Base-by-base conservation (phyloP, 2,888 invertebrate genomes). In the Thecophora atra region DNA sequence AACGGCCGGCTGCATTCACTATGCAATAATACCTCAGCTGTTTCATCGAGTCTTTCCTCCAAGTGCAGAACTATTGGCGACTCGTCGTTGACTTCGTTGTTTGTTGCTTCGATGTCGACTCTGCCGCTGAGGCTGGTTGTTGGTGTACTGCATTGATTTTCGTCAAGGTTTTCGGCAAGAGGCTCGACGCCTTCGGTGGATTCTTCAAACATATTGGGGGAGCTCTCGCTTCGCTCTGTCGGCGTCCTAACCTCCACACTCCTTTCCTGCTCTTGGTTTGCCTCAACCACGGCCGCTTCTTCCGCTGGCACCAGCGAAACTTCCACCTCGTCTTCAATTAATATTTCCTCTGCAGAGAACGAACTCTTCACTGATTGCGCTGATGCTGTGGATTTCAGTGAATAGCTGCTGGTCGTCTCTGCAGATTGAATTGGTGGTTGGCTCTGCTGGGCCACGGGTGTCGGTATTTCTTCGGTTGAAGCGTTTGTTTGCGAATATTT, bases 1-100 rank as follows among this genome's bases (percentile, higher is more conserved):
- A 83, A 85, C 78, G 82, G 89, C 85, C 85, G 89, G 82, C 86
- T 78, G 13, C 87, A 88, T 80, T 82, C 80, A 0, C 80, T 77
- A 5, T 83, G 79, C 7, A 85, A 85, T 6, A 81, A 63, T 21
- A 75, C 73, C 54, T 81, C 77, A 8, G 82, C 79, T 0, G 83
- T 81, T 1, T 69, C 65, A 19, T 82, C 82, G 51, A 82, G 56
- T 67, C 81, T 81, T 1, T 77, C 74, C 26, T 74, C 74, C 6
- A 76, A 8, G 28, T 76, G 70, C 28, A 77, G 21, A 24, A 65
- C 37, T 52, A 75, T 66, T 74, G 79, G 71, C 56, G 68, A 78
- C 56, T 77, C 78, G 73, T 69, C 68, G 69, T 74, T 73, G n/a
- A 73, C 69, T 70, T 75, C 79, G 30, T 75, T 73, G n/a, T 76